Conservation (phyloP, 2,888 invertebrate species). For the Orgyia antiqua region DNA sequence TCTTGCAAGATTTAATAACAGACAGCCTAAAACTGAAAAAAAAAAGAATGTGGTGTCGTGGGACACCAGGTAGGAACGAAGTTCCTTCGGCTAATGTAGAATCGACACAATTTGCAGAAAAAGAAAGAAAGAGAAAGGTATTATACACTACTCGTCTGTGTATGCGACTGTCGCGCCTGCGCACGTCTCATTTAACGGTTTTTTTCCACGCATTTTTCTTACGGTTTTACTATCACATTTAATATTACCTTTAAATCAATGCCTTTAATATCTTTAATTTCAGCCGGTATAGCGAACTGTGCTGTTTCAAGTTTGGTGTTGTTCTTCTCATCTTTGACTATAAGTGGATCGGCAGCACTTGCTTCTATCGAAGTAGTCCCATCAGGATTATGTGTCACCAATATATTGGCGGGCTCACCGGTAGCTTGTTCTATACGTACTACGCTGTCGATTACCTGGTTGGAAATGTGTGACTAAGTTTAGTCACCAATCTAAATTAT, state of each 20-base stretch:
- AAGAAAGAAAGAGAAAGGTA: too few species aligned
- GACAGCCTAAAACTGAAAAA: too few species aligned
- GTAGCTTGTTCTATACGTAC: conserved; percentile 73
- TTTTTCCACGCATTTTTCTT: too few species aligned
- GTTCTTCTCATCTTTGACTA: conserved; percentile 79
- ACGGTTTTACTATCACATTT: too few species aligned
- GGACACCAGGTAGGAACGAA: too few species aligned
- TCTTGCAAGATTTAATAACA: too few species aligned
- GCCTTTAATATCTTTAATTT: conserved; percentile 72
- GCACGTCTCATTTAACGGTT: too few species aligned
- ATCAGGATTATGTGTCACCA: conserved; percentile 71
- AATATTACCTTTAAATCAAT: conserved; percentile 66
- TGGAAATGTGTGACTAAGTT: conserved; percentile 9
- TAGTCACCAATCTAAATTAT: conserved; percentile 14
- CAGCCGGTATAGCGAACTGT: conserved; percentile 68
- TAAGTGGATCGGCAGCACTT: conserved; percentile 57
- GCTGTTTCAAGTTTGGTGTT: conserved; percentile 53
- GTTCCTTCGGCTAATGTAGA: too few species aligned
- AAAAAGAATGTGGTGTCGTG: too few species aligned
- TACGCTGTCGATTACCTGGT: conserved; percentile 71
- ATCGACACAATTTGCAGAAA: too few species aligned
- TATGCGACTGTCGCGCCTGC: too few species aligned
- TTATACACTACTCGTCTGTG: too few species aligned
- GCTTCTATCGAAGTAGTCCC: conserved; percentile 74
- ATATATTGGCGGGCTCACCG: conserved; percentile 70